phyloP scores from a whole-genome alignment of 2,888 invertebrate species.

The Sturmia bella region DNA sequence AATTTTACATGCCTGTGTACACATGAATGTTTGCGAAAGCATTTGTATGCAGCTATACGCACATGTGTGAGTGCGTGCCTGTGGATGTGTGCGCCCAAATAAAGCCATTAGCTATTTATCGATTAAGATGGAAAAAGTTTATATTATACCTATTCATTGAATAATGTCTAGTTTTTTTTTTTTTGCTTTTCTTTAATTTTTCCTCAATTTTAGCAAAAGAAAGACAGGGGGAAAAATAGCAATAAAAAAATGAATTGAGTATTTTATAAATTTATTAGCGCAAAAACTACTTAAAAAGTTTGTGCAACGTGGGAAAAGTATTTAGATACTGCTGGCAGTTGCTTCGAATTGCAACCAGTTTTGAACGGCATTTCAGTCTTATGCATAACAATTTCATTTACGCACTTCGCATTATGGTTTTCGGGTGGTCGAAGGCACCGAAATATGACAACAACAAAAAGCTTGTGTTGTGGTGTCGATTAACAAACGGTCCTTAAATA shows the following conservation, averaged over 20 bases:
- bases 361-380: background rate
- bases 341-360: slow-evolving; percentile 8
- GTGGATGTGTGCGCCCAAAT: slow-evolving; percentile 16
- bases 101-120: slow-evolving; percentile 65
- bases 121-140: slow-evolving; percentile 55
- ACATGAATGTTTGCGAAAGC: background rate
- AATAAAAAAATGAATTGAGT: background rate
- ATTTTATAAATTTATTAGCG: background rate
- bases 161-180: slow-evolving; percentile 11
- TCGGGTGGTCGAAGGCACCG: too few species aligned
- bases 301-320: slow-evolving; percentile 50
- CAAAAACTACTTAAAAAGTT: slow-evolving; percentile 18
- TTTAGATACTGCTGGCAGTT: slow-evolving; percentile 20
- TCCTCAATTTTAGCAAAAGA: slow-evolving; percentile 15
- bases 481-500: too few species aligned
- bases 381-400: background rate
- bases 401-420: too few species aligned
- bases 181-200: background rate
- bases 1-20: background rate
- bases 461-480: too few species aligned
- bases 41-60: background rate
- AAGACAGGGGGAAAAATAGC: background rate
- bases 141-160: slow-evolving; percentile 57
- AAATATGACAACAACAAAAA: too few species aligned
- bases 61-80: background rate